Percentiles rank a stretch among this genome's conserved stretches.
phyloP scores from a whole-genome alignment of 2,888 invertebrate genomes.

The Dryobota labecula region DNA sequence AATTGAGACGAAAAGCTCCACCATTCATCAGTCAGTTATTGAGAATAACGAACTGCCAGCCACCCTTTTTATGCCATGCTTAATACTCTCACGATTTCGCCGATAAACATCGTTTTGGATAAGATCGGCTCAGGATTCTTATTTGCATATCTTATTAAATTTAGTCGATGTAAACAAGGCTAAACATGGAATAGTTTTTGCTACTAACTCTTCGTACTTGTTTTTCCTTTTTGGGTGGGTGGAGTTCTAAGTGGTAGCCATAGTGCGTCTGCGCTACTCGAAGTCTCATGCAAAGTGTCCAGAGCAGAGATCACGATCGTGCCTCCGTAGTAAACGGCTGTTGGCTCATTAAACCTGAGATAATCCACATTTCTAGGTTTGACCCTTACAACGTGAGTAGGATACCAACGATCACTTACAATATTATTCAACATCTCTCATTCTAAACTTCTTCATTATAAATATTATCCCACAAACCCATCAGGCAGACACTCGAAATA shows the following conservation, averaged over 20 bases:
- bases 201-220: constrained; percentile 29
- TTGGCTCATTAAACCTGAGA: constrained; percentile 52
- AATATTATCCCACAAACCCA: constrained; percentile 52
- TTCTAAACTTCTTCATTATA: constrained; percentile 24
- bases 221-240: constrained; percentile 42
- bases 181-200: constrained; percentile 57
- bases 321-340: constrained; percentile 37
- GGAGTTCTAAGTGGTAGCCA: constrained; percentile 16
- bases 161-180: constrained; percentile 50
- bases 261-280: constrained; percentile 20
- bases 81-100: constrained; percentile 81
- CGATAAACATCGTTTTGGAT: constrained; percentile 78
- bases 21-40: constrained; percentile 90
- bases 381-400: constrained; percentile 45
- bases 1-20: constrained; percentile 87
- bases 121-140: constrained; percentile 70
- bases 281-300: constrained; percentile 40
- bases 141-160: constrained; percentile 72
- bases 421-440: constrained; percentile 9
- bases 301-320: constrained; percentile 59
- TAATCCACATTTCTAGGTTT: constrained; percentile 48
- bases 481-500: constrained; percentile 55
- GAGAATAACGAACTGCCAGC: constrained; percentile 83
- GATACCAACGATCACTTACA: constrained; percentile 30
- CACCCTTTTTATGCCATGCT: constrained; percentile 80